phyloP scores from a whole-genome alignment of 1,140 invertebrate species.

The Drosophila nigrodunni region DNA sequence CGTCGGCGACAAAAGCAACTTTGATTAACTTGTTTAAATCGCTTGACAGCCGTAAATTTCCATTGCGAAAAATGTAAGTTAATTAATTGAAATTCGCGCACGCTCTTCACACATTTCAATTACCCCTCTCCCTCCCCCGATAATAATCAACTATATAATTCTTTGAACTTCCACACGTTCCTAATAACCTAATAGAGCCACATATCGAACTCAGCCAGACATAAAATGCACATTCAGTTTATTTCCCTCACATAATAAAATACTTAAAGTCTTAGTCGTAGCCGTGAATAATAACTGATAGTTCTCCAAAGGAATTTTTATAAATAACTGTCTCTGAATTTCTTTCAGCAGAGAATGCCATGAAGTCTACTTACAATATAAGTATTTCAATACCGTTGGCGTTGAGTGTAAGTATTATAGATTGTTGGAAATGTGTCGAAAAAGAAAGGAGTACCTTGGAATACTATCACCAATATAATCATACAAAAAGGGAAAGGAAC shows the following conservation, averaged over 20 bases:
- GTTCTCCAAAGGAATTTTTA: constrained; percentile 9
- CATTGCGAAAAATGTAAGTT: constrained; percentile 58
- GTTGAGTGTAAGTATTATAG: too few relatives aligned
- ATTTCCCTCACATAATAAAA: constrained; percentile 3
- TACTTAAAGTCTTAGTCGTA: background rate
- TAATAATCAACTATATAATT: background rate
- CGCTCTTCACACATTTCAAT: constrained; percentile 51
- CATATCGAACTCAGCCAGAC: constrained; percentile 37
- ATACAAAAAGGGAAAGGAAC: too few relatives aligned
- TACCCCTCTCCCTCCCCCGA: constrained; percentile 11
- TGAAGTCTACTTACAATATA: background rate
- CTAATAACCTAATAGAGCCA: constrained; percentile 57
- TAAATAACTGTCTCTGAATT: background rate
- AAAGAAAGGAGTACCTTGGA: too few relatives aligned
- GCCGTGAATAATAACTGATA: constrained; percentile 15
- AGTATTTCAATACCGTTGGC: background rate
- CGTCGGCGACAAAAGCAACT: constrained; percentile 30
- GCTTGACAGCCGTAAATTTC: constrained; percentile 65
- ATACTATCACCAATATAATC: too few relatives aligned
- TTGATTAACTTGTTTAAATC: constrained; percentile 73
- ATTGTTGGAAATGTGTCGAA: too few relatives aligned
- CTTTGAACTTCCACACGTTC: constrained; percentile 54
- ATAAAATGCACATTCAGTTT: constrained; percentile 7
- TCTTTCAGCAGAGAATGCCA: background rate
- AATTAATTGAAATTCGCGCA: constrained; percentile 77